Percentiles rank a stretch among this genome's conserved stretches.
phyloP scores from a whole-genome alignment of 2,888 invertebrate species.

The Limenitis camilla region DNA sequence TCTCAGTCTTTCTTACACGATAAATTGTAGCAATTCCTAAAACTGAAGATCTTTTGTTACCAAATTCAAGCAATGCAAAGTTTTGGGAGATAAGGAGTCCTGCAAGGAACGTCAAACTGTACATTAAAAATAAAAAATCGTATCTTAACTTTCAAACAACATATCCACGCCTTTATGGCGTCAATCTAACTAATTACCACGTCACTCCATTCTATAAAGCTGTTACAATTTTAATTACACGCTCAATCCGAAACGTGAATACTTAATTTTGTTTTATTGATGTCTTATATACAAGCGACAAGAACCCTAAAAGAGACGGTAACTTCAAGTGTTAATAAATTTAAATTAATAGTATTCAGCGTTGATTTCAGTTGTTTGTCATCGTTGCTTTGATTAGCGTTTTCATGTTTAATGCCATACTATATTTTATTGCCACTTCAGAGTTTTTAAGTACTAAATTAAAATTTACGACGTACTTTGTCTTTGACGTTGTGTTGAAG shows the following conservation, averaged over 20 bases:
- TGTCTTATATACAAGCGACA: background rate
- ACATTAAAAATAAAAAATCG: no score
- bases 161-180: background rate
- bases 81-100: no score
- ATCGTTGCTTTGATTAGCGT: slow-evolving; percentile 10
- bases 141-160: no score
- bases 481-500: no score
- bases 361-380: slow-evolving; percentile 11
- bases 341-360: slow-evolving; percentile 15
- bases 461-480: no score
- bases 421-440: no score
- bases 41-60: no score
- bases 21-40: no score
- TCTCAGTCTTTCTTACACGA: no score
- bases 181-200: slow-evolving; percentile 13
- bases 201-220: slow-evolving; percentile 16
- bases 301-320: background rate
- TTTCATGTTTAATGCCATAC: slow-evolving; percentile 3
- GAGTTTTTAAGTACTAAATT: no score
- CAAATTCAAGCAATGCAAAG: no score
- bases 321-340: slow-evolving; percentile 17
- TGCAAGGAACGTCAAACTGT: no score
- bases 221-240: slow-evolving; percentile 17
- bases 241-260: slow-evolving; percentile 12
- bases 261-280: slow-evolving; percentile 19